These are phyloP conservation scores for Spea bombifrons DNA, from an alignment of 2,113 vertebrate genomes.

Conservation along the genomic window DNA sequence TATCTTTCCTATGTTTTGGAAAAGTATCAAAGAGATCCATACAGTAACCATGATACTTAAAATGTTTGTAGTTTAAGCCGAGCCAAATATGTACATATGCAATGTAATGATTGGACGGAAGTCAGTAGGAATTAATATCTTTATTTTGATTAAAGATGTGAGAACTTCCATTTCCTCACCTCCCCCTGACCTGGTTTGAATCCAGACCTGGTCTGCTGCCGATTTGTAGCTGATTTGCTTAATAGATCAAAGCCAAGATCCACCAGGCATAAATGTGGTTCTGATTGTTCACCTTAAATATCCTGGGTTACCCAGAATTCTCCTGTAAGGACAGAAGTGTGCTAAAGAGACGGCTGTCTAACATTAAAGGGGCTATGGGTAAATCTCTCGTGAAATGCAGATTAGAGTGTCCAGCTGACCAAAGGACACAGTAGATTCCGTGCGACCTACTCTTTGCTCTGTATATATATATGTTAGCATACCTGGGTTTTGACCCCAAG, in stretches of 20 bases:
- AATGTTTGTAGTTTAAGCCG: slow-evolving; percentile 36
- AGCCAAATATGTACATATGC: slow-evolving; percentile 43
- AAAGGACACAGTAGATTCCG: too few relatives aligned
- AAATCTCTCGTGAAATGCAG: too few relatives aligned
- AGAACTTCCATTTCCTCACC: slow-evolving; percentile 45
- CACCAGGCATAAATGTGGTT: slow-evolving; percentile 44
- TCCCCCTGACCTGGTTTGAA: slow-evolving; percentile 46
- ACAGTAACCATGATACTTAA: slow-evolving; percentile 34
- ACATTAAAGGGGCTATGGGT: too few relatives aligned
- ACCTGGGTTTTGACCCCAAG: too few relatives aligned
- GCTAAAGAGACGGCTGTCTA: not conserved
- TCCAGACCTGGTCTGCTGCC: slow-evolving; percentile 44
- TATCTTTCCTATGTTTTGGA: slow-evolving; percentile 33
- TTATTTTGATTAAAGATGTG: slow-evolving; percentile 49
- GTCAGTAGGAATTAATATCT: slow-evolving; percentile 48
- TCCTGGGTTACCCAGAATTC: slow-evolving; percentile 29
- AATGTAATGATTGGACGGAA: slow-evolving; percentile 39
- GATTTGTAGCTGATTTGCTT: slow-evolving; percentile 48
- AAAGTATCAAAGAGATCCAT: slow-evolving; percentile 37
- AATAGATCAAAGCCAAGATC: slow-evolving; percentile 40
- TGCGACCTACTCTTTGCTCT: too few relatives aligned
- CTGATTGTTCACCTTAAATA: slow-evolving; percentile 49
- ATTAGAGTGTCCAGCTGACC: too few relatives aligned
- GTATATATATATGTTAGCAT: too few relatives aligned
- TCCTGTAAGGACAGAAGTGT: slow-evolving; percentile 26